Evolutionary conservation across 1,140 invertebrate genomes (phyloP).

Genomic region (Cephus cinctus): DNA sequence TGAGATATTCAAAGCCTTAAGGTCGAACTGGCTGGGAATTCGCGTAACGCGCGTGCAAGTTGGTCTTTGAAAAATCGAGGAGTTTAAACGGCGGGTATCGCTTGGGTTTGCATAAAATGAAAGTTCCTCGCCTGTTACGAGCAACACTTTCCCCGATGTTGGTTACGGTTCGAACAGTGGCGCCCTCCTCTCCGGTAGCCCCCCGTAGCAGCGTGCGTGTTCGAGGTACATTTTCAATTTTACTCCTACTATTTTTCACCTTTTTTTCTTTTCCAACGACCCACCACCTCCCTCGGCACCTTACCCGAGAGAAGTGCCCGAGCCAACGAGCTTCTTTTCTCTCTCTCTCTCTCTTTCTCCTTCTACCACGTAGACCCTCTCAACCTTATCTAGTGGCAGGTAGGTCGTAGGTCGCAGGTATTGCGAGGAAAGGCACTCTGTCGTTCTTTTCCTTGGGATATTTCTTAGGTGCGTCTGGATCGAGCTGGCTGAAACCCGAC

Average conservation of each 20-base stretch:
- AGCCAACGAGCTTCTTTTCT: slow-evolving; percentile 12
- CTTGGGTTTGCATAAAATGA: slow-evolving; percentile 40
- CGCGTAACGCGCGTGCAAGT: slow-evolving; percentile 27
- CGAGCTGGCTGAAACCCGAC: too few relatives aligned
- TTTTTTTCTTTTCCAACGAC: background rate
- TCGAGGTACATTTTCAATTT: slow-evolving; percentile 34
- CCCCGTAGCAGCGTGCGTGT: slow-evolving; percentile 14
- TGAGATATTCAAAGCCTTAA: too few relatives aligned
- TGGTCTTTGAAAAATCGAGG: slow-evolving; percentile 39
- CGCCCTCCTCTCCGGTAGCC: slow-evolving; percentile 9
- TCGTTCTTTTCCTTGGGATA: too few relatives aligned
- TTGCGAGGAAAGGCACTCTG: too few relatives aligned
- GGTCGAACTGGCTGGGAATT: slow-evolving; percentile 11
- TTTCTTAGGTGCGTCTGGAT: too few relatives aligned
- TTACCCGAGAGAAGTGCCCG: slow-evolving; percentile 10
- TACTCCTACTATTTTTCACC: slow-evolving; percentile 28
- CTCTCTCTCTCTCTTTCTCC: slow-evolving; percentile 7
- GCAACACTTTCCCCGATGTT: slow-evolving; percentile 24
- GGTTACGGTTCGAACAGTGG: slow-evolving; percentile 16
- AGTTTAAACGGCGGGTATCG: slow-evolving; percentile 35
- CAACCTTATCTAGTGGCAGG: background rate
- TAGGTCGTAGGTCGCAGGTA: too few relatives aligned
- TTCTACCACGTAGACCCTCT: background rate
- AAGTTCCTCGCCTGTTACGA: slow-evolving; percentile 22
- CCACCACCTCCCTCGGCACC: background rate